These are phyloP conservation scores for Varanus salvator DNA, from an alignment of 2,113 vertebrate genomes.

Conservation along the genomic window DNA sequence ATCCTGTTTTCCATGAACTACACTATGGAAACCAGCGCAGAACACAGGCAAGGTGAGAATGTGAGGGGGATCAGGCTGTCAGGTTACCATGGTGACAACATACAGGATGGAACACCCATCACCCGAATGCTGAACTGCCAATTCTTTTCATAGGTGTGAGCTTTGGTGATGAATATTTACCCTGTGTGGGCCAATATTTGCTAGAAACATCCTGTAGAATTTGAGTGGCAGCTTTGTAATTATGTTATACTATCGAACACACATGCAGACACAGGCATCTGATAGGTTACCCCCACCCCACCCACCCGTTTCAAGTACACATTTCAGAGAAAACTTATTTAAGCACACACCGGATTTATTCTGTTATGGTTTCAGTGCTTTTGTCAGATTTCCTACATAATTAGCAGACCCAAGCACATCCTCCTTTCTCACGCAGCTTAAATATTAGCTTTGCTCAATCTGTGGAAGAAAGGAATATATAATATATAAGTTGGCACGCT, in stretches of 20 bases:
- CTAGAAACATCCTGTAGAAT: constrained; percentile 34
- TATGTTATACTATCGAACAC: background rate
- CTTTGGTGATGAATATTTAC: constrained; percentile 33
- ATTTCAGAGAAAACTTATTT: background rate
- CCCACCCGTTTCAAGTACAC: background rate
- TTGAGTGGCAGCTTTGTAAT: constrained; percentile 36
- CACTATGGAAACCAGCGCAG: constrained; percentile 24
- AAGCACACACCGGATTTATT: background rate
- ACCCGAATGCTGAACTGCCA: constrained; percentile 17
- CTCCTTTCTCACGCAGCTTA: background rate
- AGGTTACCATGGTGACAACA: constrained; percentile 23
- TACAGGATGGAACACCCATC: constrained; percentile 33
- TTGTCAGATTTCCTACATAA: background rate
- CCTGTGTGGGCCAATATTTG: background rate
- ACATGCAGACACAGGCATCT: background rate
- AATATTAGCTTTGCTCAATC: background rate
- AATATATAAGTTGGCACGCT: background rate
- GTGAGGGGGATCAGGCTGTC: constrained; percentile 21
- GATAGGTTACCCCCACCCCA: background rate
- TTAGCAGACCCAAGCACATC: background rate
- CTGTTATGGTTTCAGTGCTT: background rate
- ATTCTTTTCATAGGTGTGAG: constrained; percentile 32
- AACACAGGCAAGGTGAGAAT: constrained; percentile 40
- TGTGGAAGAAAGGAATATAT: background rate
- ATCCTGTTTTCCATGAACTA: constrained; percentile 20